phyloP scores from a whole-genome alignment of 2,113 vertebrate genomes.

The Pygoscelis adeliae region DNA sequence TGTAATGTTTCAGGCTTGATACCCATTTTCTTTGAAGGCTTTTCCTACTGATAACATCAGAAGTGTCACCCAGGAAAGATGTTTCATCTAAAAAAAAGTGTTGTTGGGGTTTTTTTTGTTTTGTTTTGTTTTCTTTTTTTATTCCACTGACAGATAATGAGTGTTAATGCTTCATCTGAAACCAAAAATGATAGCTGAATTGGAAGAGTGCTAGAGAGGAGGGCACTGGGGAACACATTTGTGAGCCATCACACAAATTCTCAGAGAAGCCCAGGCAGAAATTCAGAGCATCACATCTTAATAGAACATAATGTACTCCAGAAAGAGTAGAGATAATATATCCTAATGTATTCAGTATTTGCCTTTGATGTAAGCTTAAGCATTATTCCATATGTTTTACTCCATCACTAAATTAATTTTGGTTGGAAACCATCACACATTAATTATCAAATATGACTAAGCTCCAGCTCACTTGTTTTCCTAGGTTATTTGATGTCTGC shows the following conservation, averaged over 20 bases:
- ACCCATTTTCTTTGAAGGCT: conserved; percentile 56
- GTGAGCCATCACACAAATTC: conserved; percentile 24
- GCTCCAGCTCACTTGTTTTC: conserved; percentile 40
- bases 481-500: conserved; percentile 50
- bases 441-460: conserved; percentile 62
- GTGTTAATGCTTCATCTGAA: conserved; percentile 19
- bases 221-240: not conserved
- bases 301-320: conserved; percentile 54
- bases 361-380: conserved; percentile 57
- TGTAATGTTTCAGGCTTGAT: conserved; percentile 58
- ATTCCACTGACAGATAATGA: conserved; percentile 9
- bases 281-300: conserved; percentile 39
- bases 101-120: conserved; percentile 1
- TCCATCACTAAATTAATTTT: conserved; percentile 58
- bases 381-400: conserved; percentile 43
- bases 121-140: conserved; percentile 46
- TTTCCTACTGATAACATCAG: conserved; percentile 35
- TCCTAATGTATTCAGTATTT: conserved; percentile 62
- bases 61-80: conserved; percentile 21
- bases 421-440: conserved; percentile 51
- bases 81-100: not conserved
- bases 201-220: conserved; percentile 20
- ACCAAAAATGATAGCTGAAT: conserved; percentile 27
- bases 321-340: conserved; percentile 51
- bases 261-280: conserved; percentile 42